These are phyloP conservation scores for Cotesia vestalis DNA, from an alignment of 1,140 invertebrate species.

Conservation along the genomic window DNA sequence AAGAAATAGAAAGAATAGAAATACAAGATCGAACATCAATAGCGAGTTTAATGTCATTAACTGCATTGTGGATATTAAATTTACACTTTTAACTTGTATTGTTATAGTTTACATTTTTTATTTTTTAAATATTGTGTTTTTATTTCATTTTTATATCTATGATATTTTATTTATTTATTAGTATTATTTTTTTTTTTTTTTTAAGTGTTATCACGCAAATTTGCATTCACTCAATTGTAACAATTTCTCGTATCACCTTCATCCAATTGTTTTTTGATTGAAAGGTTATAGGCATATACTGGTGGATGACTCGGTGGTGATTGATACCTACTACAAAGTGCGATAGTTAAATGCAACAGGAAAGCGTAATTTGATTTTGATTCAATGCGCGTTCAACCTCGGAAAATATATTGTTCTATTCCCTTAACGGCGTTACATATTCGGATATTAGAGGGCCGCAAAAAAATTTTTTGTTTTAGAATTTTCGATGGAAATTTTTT, in stretches of 20 bases:
- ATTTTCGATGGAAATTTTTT: no score
- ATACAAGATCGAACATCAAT: constrained; percentile 86
- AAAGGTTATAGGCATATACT: no score
- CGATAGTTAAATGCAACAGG: constrained; percentile 6
- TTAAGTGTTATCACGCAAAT: not conserved
- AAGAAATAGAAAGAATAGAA: constrained; percentile 84
- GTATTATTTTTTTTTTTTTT: not conserved
- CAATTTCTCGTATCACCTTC: no score
- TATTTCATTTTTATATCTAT: no score
- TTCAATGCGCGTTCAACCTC: constrained; percentile 1
- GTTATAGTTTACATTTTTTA: not conserved
- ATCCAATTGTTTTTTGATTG: no score
- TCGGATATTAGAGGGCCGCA: not conserved
- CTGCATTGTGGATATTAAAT: constrained; percentile 70
- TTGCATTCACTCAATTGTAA: no score
- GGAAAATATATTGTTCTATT: constrained; percentile 6
- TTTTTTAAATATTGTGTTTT: no score
- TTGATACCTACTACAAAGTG: not conserved
- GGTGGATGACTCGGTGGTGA: not conserved
- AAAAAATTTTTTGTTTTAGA: no score
- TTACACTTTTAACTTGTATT: constrained; percentile 2
- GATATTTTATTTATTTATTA: no score
- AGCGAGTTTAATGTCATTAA: constrained; percentile 83
- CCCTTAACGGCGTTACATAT: no score
- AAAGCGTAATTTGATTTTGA: constrained; percentile 12